These are phyloP conservation scores for Maniola jurtina DNA, from an alignment of 1,140 invertebrate genomes.

Conservation along the genomic window DNA sequence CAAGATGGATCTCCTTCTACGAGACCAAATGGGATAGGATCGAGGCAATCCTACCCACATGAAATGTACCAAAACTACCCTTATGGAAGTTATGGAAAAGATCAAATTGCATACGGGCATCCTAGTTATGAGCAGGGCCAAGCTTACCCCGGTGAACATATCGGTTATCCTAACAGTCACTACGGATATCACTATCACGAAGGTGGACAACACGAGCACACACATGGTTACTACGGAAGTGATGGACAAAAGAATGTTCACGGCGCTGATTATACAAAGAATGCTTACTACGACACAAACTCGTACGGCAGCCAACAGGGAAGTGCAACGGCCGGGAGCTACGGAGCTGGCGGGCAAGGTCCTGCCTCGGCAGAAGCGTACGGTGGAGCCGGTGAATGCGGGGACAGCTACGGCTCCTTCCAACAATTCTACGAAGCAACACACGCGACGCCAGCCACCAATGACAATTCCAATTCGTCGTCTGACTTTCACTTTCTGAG, in stretches of 20 bases:
- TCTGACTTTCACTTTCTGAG: constrained; percentile 95
- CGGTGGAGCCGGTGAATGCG: constrained; percentile 80
- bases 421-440: constrained; percentile 85
- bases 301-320: constrained; percentile 61
- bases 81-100: constrained; percentile 70
- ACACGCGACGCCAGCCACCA: constrained; percentile 75
- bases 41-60: constrained; percentile 66
- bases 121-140: constrained; percentile 70
- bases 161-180: constrained; percentile 72
- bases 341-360: constrained; percentile 47
- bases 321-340: constrained; percentile 43
- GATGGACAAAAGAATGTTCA: constrained; percentile 67
- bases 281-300: constrained; percentile 66
- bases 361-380: constrained; percentile 53
- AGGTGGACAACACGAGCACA: constrained; percentile 63
- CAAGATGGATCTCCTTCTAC: constrained; percentile 55
- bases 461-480: constrained; percentile 93
- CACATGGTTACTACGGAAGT: constrained; percentile 64
- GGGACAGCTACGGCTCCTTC: constrained; percentile 83
- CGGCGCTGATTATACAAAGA: constrained; percentile 65
- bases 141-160: constrained; percentile 67
- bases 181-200: constrained; percentile 76
- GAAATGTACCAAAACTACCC: constrained; percentile 80
- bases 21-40: constrained; percentile 56
- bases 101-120: constrained; percentile 70